phyloP scores from a whole-genome alignment of 1,140 invertebrate genomes.

The Tetragonula clypearis region DNA sequence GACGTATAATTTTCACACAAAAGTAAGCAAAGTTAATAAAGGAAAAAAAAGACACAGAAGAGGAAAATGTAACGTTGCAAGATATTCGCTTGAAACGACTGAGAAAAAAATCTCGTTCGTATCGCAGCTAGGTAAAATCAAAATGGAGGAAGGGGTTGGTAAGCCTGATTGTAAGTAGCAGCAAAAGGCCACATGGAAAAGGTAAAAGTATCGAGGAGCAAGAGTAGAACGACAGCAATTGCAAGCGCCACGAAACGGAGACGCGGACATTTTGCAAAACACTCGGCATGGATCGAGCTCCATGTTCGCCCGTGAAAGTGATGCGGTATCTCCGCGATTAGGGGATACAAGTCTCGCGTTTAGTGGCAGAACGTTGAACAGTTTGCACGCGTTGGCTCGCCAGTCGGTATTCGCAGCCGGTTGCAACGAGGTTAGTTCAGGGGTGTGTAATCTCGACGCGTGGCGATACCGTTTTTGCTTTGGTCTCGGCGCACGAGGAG shows the following conservation, averaged over 20 bases:
- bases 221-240: conserved; percentile 30
- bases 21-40: background rate
- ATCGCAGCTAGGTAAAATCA: background rate
- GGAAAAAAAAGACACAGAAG: too few relatives aligned
- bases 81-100: background rate
- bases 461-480: conserved; percentile 46
- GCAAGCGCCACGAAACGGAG: conserved; percentile 55
- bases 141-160: background rate
- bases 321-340: conserved; percentile 77
- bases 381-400: conserved; percentile 33
- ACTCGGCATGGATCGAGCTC: conserved; percentile 74
- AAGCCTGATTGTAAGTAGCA: background rate
- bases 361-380: conserved; percentile 64
- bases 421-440: conserved; percentile 32
- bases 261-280: conserved; percentile 61
- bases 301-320: conserved; percentile 77
- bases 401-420: conserved; percentile 28
- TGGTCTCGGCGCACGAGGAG: conserved; percentile 37
- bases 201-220: conserved; percentile 16
- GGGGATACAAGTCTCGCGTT: conserved; percentile 74
- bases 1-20: background rate
- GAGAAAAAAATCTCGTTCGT: background rate
- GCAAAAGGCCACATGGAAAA: conserved; percentile 27
- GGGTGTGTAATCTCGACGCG: conserved; percentile 50
- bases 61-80: background rate